Evolutionary conservation across 2,797 vertebrate genomes (phyloP).

Genomic region (Crax fasciolata): DNA sequence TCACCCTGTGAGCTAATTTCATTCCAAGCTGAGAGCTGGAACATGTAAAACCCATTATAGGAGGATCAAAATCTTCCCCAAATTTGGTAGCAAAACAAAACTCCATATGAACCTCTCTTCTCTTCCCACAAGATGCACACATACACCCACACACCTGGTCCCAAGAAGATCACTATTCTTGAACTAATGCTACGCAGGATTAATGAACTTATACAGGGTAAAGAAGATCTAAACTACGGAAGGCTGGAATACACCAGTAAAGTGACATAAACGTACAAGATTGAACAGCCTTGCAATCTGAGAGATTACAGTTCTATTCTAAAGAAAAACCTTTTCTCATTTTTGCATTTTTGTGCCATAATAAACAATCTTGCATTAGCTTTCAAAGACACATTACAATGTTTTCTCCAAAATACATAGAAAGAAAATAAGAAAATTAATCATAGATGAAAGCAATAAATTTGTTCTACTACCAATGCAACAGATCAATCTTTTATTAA

Average conservation of each 20-base stretch:
- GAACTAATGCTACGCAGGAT: background rate
- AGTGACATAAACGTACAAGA: background rate
- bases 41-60: background rate
- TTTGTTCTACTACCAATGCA: background rate
- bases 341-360: background rate
- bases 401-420: background rate
- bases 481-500: background rate
- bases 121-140: background rate
- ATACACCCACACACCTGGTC: background rate
- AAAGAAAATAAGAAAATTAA: background rate
- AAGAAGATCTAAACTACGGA: background rate
- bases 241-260: background rate
- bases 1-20: background rate
- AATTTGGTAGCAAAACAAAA: background rate
- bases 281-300: background rate
- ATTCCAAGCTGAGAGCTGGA: background rate
- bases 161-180: background rate
- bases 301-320: background rate
- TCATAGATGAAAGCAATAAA: background rate
- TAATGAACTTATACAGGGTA: background rate
- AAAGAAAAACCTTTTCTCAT: background rate
- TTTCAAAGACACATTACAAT: background rate
- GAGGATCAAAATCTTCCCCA: background rate
- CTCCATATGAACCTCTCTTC: accelerated
- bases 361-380: background rate